Evolutionary conservation across 2,113 vertebrate species (phyloP), one percentile per base, ranked within the genome.

Genomic region (Oostethus manadensis): DNA sequence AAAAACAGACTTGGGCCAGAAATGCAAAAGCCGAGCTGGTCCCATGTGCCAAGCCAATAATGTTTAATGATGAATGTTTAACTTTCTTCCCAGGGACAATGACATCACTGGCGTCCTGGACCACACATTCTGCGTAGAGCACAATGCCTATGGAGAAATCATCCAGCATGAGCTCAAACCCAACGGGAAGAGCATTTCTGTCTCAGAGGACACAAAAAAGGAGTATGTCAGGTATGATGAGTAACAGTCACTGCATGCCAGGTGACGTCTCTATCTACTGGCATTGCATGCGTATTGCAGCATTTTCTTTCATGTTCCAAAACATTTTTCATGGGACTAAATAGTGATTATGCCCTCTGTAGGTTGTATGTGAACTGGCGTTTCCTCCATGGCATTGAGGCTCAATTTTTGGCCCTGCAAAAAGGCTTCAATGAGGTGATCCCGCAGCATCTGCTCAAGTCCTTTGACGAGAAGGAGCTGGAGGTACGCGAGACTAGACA

Each of bases 381-480:
- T 57, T 98, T 99, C 89, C 90, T 99, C 71, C 91, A 96, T 76
- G 96, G 97, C 68, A 99, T 98, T 7, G 97, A 98, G 85, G 97
- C 97, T 50, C 97, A 98, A 78, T 99, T 99, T 81, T 89, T 99
- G 85, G 96, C 97, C 2, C 89, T 99, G 68, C 97, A 99, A 88
- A 99, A 99, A 75, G 97, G 97, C 61, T 99, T 99, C 87, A 97
- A 99, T 73, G 97, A 99, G 89, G 96, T 99, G 60, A 98, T 99
- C 80, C 97, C 97, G 10, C 96, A 99, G 77, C 95, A 98, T 82
- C 92, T 99, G 82, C 90, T 99, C 82, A 98, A 99, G 84, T 89
- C 97, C 45, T 99, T 99, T 58, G 97, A 99, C 65, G 97, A 99
- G 84, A 99, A 99, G 74, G 97, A 99, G 74, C 80, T 99, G 70